These are phyloP conservation scores for Nomada ferruginata DNA, from an alignment of 2,888 invertebrate species.

Conservation along the genomic window DNA sequence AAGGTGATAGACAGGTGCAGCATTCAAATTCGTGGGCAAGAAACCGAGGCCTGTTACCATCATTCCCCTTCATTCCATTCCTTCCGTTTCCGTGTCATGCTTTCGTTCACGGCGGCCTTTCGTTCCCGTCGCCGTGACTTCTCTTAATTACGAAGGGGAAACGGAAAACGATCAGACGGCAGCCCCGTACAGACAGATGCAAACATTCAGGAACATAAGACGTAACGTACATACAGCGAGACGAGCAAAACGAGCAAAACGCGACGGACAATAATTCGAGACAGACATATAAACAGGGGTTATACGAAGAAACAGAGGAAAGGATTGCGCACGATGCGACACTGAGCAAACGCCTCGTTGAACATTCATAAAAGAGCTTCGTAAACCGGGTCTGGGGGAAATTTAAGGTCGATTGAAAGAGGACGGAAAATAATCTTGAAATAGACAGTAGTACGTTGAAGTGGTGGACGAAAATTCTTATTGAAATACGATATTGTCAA, in stretches of 20 bases:
- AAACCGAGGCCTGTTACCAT: conserved; percentile 20
- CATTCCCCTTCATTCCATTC: conserved; percentile 34
- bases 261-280: conserved; percentile 26
- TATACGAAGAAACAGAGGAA: conserved; percentile 21
- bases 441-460: no score
- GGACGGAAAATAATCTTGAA: neutral
- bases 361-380: neutral
- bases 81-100: conserved; percentile 38
- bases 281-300: conserved; percentile 18
- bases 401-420: neutral
- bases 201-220: conserved; percentile 64
- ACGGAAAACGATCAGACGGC: conserved; percentile 75
- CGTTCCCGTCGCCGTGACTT: conserved; percentile 14
- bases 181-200: conserved; percentile 67
- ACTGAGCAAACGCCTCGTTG: conserved; percentile 28
- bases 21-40: conserved; percentile 21
- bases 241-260: conserved; percentile 48
- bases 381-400: neutral
- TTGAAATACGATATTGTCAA: neutral
- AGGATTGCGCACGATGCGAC: conserved; percentile 20
- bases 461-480: neutral
- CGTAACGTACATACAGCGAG: conserved; percentile 40
- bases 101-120: neutral
- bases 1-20: neutral
- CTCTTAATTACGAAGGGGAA: conserved; percentile 68